Evolutionary conservation across 2,797 vertebrate genomes (phyloP).

Genomic region (Numenius phaeopus): DNA sequence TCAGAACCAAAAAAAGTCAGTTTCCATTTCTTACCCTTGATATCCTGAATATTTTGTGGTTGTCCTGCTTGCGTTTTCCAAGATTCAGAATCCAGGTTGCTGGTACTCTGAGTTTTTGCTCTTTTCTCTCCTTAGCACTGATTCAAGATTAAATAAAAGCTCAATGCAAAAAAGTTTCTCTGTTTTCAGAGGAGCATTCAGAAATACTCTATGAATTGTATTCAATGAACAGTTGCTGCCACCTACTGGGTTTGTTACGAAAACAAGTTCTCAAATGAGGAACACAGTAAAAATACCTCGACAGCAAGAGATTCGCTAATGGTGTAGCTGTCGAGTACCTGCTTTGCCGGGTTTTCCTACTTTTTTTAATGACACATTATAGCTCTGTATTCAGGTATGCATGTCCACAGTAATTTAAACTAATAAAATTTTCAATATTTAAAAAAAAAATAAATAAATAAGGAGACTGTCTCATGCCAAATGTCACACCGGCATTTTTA

Average conservation of each 20-base stretch:
- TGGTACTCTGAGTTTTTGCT: neutral
- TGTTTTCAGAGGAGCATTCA: neutral
- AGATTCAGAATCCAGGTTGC: neutral
- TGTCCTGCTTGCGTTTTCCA: neutral
- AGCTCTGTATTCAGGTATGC: neutral
- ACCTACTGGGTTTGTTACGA: neutral
- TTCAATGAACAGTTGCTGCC: neutral
- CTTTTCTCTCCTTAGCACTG: neutral
- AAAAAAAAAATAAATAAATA: neutral
- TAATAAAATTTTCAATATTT: neutral
- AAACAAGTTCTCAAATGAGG: neutral
- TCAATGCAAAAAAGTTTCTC: neutral
- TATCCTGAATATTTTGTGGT: neutral
- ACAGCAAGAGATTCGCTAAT: neutral
- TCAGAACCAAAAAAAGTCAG: neutral
- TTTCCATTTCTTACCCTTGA: neutral
- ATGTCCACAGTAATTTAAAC: neutral
- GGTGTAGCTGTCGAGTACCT: neutral
- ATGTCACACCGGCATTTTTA: neutral
- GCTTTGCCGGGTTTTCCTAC: neutral
- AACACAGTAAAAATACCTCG: neutral
- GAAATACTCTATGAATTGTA: rapidly evolving
- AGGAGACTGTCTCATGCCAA: neutral
- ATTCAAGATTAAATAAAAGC: neutral
- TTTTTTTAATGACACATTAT: neutral